Evolutionary conservation across 2,888 invertebrate genomes (phyloP), one percentile per base, ranked within the genome.

Genomic region (Thymelicus acteon): DNA sequence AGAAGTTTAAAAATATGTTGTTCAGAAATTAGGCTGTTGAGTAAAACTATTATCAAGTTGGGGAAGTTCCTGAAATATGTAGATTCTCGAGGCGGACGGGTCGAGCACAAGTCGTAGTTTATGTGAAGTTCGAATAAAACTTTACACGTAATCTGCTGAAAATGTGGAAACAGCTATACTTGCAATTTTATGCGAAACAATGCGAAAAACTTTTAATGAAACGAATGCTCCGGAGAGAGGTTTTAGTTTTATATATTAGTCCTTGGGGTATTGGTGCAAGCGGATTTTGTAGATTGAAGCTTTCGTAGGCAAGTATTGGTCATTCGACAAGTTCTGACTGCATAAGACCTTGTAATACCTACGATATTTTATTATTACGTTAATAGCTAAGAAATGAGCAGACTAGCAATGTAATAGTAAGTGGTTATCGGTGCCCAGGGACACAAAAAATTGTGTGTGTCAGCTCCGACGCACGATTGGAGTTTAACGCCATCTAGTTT

Each of bases 21-120:
- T 58, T 58, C 13, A 7, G n/a, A 58, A 58, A 58, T 39, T 39
- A 39, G n/a, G 37, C n/a, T 39, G 39, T 58, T 13, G 44, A 19
- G 7, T 40, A 62, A 62, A 62, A 62, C 61, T 62, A 62, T 62
- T 48, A 48, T 10, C 61, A 13, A 62, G 47, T 48, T 62, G 7
- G 47, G 2, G 48, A 62, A 62, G 13, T 62, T 47, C 7, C 13
- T 47, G 61, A 47, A 62, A 62, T 62, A 48, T 62, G 61, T 62
- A 47, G 61, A 44, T 15, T 62, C 5, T 62, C 13, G 61, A 24
- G 48, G 10, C 31, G 6, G 19, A 6, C 31, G 44, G 61, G 61
- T 52, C 8, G 19, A 19, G 5, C 52, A 10, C 24, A 24, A 2
- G 5, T 19, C 24, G 1, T 54, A 12, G 6, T 54, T 54, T 31